Evolutionary conservation across 2,113 vertebrate species (phyloP).

Genomic region (Channa argus): DNA sequence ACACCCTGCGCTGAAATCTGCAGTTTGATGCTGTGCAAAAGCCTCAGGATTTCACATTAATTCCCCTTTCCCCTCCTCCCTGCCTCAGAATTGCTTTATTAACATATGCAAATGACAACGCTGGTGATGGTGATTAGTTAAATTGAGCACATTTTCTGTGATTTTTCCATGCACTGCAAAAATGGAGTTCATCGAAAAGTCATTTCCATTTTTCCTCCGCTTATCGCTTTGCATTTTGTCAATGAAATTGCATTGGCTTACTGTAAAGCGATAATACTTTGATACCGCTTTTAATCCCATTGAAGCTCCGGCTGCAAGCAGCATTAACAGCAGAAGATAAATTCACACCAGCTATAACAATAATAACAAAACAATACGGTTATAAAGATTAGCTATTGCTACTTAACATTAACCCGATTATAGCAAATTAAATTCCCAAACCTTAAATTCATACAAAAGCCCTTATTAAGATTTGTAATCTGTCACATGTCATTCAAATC

Average conservation of each 20-base stretch:
- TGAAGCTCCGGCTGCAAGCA: slow-evolving; percentile 8
- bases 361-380: slow-evolving; percentile 47
- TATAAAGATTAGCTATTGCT: slow-evolving; percentile 50
- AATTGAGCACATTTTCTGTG: slow-evolving; percentile 73
- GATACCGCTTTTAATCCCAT: slow-evolving; percentile 31
- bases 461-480: slow-evolving; percentile 13
- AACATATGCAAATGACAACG: slow-evolving; percentile 83
- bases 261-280: slow-evolving; percentile 54
- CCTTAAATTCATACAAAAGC: slow-evolving; percentile 29
- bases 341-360: slow-evolving; percentile 39
- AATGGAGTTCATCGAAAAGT: slow-evolving; percentile 62
- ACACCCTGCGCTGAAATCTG: not conserved
- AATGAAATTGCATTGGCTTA: slow-evolving; percentile 62
- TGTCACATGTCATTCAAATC: not conserved
- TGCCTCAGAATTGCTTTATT: slow-evolving; percentile 66
- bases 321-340: slow-evolving; percentile 32
- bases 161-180: slow-evolving; percentile 66
- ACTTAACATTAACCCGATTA: slow-evolving; percentile 59
- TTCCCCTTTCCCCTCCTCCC: slow-evolving; percentile 11
- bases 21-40: slow-evolving; percentile 13
- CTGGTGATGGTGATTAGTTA: slow-evolving; percentile 73
- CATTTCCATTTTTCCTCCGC: slow-evolving; percentile 56
- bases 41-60: slow-evolving; percentile 42
- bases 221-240: slow-evolving; percentile 61
- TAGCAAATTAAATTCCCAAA: slow-evolving; percentile 51